Conservation (phyloP, 2,888 invertebrate genomes). For the Alcis repandata region DNA sequence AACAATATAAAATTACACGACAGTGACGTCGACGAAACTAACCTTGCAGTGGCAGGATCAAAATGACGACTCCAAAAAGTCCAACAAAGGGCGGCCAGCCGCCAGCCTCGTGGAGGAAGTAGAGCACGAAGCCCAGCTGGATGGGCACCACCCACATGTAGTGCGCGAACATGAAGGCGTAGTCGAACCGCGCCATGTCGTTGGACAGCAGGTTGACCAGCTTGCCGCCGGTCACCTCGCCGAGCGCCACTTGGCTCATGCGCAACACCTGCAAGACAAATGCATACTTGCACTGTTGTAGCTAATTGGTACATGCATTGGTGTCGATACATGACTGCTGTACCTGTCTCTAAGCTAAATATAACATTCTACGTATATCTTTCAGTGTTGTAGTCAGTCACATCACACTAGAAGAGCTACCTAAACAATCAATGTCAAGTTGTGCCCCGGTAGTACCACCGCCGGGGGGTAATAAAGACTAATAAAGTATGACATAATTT, state of each 20-base stretch:
- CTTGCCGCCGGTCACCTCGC: conserved; percentile 90
- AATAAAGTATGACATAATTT: too few species aligned
- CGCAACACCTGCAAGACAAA: conserved; percentile 90
- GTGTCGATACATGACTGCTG: too few species aligned
- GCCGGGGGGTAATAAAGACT: too few species aligned
- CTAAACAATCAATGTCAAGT: too few species aligned
- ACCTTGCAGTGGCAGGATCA: conserved; percentile 87
- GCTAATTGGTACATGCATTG: too few species aligned
- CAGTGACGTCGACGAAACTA: conserved; percentile 21
- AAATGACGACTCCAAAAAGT: conserved; percentile 78
- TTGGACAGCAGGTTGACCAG: conserved; percentile 94
- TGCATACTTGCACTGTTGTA: too few species aligned
- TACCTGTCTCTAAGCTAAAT: too few species aligned
- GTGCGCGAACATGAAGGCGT: conserved; percentile 90
- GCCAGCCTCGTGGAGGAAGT: conserved; percentile 69
- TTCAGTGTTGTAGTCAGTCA: too few species aligned
- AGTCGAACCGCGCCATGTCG: conserved; percentile 93
- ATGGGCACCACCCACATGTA: conserved; percentile 93
- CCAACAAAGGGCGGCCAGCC: conserved; percentile 77
- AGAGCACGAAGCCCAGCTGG: conserved; percentile 86
- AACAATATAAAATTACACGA: neutral
- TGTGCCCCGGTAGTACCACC: too few species aligned
- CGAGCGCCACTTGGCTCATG: conserved; percentile 90
- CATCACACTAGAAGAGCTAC: too few species aligned
- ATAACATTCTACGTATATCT: too few species aligned